Percentiles rank a stretch among this genome's conserved stretches.
Evolutionary conservation across 2,888 invertebrate species (phyloP).

Genomic region (Megamerina dolium): DNA sequence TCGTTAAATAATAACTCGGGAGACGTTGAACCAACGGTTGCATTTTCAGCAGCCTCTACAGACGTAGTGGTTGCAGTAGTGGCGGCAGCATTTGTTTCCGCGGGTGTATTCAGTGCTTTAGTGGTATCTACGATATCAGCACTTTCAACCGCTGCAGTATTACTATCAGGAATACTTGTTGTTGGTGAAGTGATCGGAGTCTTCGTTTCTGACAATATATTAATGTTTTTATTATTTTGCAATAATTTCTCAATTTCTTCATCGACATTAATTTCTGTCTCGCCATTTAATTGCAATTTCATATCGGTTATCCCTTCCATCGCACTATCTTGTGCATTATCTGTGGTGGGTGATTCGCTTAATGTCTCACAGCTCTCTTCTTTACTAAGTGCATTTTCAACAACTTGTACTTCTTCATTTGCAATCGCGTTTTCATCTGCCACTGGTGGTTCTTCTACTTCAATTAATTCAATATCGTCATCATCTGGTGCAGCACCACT

Average conservation of each 20-base stretch:
- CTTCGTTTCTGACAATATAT: too few species aligned
- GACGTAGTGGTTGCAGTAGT: too few species aligned
- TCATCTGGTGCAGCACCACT: not conserved
- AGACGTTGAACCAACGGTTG: too few species aligned
- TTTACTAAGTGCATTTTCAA: not conserved
- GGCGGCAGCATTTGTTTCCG: too few species aligned
- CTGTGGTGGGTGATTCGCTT: too few species aligned
- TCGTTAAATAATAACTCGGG: too few species aligned
- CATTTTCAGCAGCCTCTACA: too few species aligned
- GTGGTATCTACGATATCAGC: too few species aligned
- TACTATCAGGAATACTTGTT: not conserved
- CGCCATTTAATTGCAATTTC: constrained; percentile 2
- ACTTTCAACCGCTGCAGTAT: not conserved
- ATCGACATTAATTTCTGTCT: constrained; percentile 16
- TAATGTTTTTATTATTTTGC: constrained; percentile 4
- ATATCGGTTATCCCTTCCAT: too few species aligned
- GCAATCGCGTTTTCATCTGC: not conserved
- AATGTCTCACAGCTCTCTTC: not conserved
- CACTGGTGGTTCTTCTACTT: not conserved
- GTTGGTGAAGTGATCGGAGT: too few species aligned
- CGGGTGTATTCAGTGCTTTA: too few species aligned
- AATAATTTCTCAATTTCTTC: constrained; percentile 17
- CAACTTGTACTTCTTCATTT: constrained; percentile 2
- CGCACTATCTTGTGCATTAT: too few species aligned
- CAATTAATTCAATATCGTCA: not conserved